Base-by-base conservation (phyloP, 1,140 invertebrate genomes). In the Tigriopus japonicus region DNA sequence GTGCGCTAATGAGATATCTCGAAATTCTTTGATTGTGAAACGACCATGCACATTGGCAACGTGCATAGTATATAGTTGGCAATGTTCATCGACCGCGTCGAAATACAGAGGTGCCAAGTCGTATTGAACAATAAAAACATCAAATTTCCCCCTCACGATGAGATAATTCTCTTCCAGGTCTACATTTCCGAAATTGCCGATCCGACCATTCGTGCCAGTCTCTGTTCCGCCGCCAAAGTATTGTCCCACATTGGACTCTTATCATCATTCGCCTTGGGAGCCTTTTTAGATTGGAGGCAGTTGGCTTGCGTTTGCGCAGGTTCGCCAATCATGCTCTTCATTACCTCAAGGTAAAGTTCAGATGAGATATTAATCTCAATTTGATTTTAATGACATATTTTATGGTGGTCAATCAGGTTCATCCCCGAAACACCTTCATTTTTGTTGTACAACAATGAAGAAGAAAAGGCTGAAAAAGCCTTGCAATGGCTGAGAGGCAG, bases 131-230 rank as follows among this genome's bases (percentile, higher is more conserved):
- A 35, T 35, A 35, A 35, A 35, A 35, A 51, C 45, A 21, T 17
- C 15, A 51, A 51, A 51, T 51, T 21, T 62, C 15, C 1, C 14
- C 56, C 52, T 40, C 23, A 35, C 28, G 3, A 35, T 9, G 28
- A 35, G 28, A 35, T 28, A 2, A 55, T 60, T 52, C 71, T 69
- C 69, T 64, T 74, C 7, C 73, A 84, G 80, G 82, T 91, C 59
- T 93, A 92, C 72, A 81, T 92, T 63, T 87, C 85, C 59, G 89
- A 94, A 76, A 89, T 89, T 65, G 84, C 87, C 13, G 81, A 86
- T 41, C 83, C 87, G 14, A 81, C 84, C 55, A 83, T 89, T 60
- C 73, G 89, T 65, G 89, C 88, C 1, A 82, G 84, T 63, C 74
- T 92, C 19, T 87, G 85, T 64, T 84, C 87, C 9, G 80, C 87